These are phyloP conservation scores for Tetranychus urticae DNA, from an alignment of 1,140 invertebrate genomes.

Conservation along the genomic window DNA sequence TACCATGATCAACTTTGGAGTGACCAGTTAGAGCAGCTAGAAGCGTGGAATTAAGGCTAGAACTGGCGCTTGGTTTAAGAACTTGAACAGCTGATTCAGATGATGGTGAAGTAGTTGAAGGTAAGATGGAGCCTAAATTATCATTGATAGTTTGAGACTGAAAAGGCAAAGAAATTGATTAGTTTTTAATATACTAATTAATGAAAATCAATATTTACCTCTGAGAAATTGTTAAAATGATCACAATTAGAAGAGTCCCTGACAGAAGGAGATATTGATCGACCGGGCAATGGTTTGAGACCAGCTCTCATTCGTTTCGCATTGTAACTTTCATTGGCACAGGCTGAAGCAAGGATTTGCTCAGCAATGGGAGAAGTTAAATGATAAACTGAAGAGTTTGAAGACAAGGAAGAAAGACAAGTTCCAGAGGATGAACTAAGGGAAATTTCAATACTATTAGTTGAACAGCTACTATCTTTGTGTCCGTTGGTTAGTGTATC, in stretches of 20 bases:
- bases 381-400: slow-evolving; percentile 26
- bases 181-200: neutral
- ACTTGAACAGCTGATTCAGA: slow-evolving; percentile 1
- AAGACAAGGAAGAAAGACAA: neutral
- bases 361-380: slow-evolving; percentile 85
- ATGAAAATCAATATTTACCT: neutral
- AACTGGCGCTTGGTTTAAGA: neutral
- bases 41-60: neutral
- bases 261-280: neutral
- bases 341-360: slow-evolving; percentile 75
- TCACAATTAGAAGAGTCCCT: slow-evolving; percentile 8
- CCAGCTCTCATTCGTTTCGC: slow-evolving; percentile 86
- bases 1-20: neutral
- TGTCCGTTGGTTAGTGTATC: too few relatives aligned
- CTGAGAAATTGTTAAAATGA: slow-evolving; percentile 13
- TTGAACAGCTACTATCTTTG: neutral
- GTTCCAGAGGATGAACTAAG: too few relatives aligned
- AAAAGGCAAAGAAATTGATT: neutral
- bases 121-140: neutral
- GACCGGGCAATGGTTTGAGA: slow-evolving; percentile 54
- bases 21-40: neutral
- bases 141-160: neutral
- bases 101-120: neutral
- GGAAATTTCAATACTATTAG: too few relatives aligned
- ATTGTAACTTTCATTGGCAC: slow-evolving; percentile 88